Conservation (phyloP, 2,888 invertebrate species). For the Tetragonisca angustula region DNA sequence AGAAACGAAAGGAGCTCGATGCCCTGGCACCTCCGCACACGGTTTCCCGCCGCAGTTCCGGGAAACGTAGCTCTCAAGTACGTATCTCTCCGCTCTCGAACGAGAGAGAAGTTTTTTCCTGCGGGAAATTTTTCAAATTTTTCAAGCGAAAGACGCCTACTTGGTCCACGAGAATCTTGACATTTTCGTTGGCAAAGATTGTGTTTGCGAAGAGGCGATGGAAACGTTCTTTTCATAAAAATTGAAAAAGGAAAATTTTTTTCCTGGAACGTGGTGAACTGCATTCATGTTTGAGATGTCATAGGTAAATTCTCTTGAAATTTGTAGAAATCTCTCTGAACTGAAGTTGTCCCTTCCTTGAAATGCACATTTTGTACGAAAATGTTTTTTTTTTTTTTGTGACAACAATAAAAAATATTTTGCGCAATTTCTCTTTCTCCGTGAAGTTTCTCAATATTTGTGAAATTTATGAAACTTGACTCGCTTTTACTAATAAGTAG, state of each 20-base stretch:
- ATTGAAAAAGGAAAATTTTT: too few species aligned
- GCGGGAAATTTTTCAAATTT: neutral
- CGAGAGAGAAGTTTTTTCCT: neutral
- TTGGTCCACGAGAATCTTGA: too few species aligned
- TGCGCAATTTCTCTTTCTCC: neutral
- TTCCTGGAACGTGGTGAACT: too few species aligned
- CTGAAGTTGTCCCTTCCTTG: too few species aligned
- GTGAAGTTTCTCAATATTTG: neutral
- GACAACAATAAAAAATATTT: neutral
- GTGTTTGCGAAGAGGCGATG: neutral
- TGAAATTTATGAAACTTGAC: neutral
- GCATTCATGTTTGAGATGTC: too few species aligned
- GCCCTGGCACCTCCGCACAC: constrained; percentile 87
- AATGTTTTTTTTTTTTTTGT: neutral
- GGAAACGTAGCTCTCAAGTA: constrained; percentile 81
- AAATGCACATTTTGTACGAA: too few species aligned
- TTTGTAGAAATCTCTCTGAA: too few species aligned
- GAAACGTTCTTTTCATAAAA: too few species aligned
- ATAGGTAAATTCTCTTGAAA: too few species aligned
- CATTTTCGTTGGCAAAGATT: neutral
- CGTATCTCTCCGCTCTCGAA: constrained; percentile 29
- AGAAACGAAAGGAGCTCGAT: constrained; percentile 90
- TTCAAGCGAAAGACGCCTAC: too few species aligned
- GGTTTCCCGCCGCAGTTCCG: constrained; percentile 82
- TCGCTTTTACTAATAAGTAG: neutral